Evolutionary conservation across 2,113 vertebrate genomes (phyloP).

Genomic region (Hiodon tergisus): DNA sequence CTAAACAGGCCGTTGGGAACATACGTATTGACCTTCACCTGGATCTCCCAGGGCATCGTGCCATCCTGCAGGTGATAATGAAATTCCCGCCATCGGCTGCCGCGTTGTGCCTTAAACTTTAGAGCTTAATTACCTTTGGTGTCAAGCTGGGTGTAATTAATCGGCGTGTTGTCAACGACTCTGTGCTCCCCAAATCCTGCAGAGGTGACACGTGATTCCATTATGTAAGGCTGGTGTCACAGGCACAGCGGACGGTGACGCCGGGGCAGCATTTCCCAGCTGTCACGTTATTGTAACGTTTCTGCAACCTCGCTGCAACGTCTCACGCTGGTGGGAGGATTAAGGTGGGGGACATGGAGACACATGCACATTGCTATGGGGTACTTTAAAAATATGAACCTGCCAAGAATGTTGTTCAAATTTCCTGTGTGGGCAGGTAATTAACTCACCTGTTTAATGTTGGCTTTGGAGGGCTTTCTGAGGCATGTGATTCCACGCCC

Average conservation of each 20-base stretch:
- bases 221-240: background rate
- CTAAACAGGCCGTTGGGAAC: background rate
- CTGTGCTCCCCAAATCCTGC: slow-evolving; percentile 1
- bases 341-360: background rate
- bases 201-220: background rate
- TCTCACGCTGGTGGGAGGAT: too few relatives aligned
- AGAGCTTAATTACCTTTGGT: slow-evolving; percentile 31
- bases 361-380: background rate
- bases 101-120: slow-evolving; percentile 22
- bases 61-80: slow-evolving; percentile 26
- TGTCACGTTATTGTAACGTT: background rate
- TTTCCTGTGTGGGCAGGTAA: slow-evolving; percentile 8
- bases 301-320: background rate
- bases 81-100: slow-evolving; percentile 22
- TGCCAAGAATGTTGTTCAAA: slow-evolving; percentile 9
- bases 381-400: background rate
- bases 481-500: background rate
- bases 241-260: background rate
- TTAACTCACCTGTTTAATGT: slow-evolving; percentile 6
- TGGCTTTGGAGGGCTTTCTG: background rate
- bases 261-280: too few relatives aligned
- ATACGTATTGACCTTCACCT: slow-evolving; percentile 28
- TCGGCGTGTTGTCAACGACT: slow-evolving; percentile 15
- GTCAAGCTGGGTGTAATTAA: slow-evolving; percentile 33
- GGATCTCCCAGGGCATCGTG: slow-evolving; percentile 17